Base-by-base conservation (phyloP, 1,140 invertebrate genomes). In the Penaeus chinensis region DNA sequence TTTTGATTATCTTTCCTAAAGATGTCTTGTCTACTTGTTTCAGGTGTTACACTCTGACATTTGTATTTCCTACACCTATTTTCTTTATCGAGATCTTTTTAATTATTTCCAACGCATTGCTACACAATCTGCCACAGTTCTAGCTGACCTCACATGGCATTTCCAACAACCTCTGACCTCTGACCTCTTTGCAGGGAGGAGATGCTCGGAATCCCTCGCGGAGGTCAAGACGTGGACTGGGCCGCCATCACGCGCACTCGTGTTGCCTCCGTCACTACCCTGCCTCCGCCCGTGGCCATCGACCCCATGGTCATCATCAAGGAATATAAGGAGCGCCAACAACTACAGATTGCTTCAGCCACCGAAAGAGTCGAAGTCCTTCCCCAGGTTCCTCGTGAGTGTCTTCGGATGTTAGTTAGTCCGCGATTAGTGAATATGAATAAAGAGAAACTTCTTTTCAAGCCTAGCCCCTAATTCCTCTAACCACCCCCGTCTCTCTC, bases 191-290 rank as follows among this genome's bases (percentile, higher is more conserved):
- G 27, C 91, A 95, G 96, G 85, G 97, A 98, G 92, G 97, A 98
- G 92, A 93, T 98, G 0, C 91, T 95, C 5, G 97, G 97, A 27
- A 95, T 96, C 22, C 95, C 96, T 16, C 94, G 97, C 89, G 94
- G 95, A 91, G 95, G 95, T 2, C 96, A 97, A 92, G 96, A 97
- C 90, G 94, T 97, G 0, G 96, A 98, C 91, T 98, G 97, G 97
- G 93, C 94, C 18, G 93, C 94, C 22, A 94, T 97, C 1, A 96
- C 95, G 88, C 92, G 94, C 27, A 94, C 93, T 0, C 92, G 94
- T 7, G 62, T 90, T 0, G 83, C 89, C 47, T 74, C 76, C 0
- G 37, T 37, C 61, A 88, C 89, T 0, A 95, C 96, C 90, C 96
- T 96, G 92, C 96, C 96, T 1, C 93, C 95, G 89, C 94, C 96